Evolutionary conservation across 2,797 vertebrate genomes (phyloP), one percentile per base, ranked within the genome.

Genomic region (Cirrhinus molitorella): DNA sequence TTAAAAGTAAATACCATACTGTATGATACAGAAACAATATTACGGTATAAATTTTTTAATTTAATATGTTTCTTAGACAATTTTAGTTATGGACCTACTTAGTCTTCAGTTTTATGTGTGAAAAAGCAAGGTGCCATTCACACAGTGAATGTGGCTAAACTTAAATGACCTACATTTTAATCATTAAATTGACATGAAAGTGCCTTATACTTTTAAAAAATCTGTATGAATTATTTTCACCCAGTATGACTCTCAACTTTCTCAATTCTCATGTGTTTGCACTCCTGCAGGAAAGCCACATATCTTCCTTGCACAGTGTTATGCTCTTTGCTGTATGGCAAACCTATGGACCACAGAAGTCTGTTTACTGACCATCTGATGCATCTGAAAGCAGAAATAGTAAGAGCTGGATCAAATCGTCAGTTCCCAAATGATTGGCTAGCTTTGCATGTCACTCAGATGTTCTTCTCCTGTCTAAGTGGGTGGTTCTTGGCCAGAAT

Each of bases 91-190:
- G 34, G 1, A 23, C 19, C 28, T 53, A 66, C 19, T 66, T 67
- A 37, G 10, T 67, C 34, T 53, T 12, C 47, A 31, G 45, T 72
- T 72, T 51, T 8, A 1, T 72, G 45, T 57, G 71, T 3, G 0
- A n/a, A 71, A 28, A 16, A 4, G 23, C 16, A 5, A 73, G 8
- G 8, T 25, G 51, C 12, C 34, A n/a, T 57, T 57, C 4, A n/a
- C n/a, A n/a, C n/a, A 28, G 68, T 28, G 16, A 49, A 71, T 67
- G 11, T 51, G 19, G 17, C 28, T 6, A 2, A 37, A 37, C 34
- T 55, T 74, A 74, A 74, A 40, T 74, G 16, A 40, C 31, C 72
- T 16, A 11, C 21, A 37, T 57, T 75, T 23, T 74, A 57, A 40
- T 23, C 7, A 40, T 74, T 57, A 8, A 57, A 74, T 23, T 74